Base-by-base conservation (phyloP, 2,888 invertebrate genomes). In the Ormyrus thymus region DNA sequence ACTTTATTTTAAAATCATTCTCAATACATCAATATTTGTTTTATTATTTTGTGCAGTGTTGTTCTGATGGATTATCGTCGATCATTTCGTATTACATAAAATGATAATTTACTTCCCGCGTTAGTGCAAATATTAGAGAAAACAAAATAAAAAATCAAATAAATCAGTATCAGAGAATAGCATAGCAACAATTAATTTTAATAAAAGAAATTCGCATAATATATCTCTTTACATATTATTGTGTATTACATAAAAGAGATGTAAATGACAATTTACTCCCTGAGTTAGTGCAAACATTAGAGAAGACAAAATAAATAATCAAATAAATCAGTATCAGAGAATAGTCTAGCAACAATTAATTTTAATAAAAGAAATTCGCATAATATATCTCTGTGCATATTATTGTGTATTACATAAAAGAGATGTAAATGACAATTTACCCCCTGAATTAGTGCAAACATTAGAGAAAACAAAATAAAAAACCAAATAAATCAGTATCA, bases 351-450 rank as follows among this genome's bases (percentile, higher is more conserved):
- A 58, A 74, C 43, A 65, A 62, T 46, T 11, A 55, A 64, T 68
- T 45, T 50, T 48, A 58, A 53, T 51, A 53, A 51, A 62, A 65
- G 29, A 13, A 29, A 59, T 68, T 9, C 48, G 13, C 11, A 11
- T 69, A 69, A 58, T 51, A 65, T 51, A 29, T 76, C 51, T 66
- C 43, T 43, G 43, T 70, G 62, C 45, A 45, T 43, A 59, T 71
- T 58, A 69, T 68, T 70, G 45, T 48, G 7, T 50, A 77, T 78
- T 73, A 65, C 29, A 72, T 10, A 11, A 65, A 76, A 69, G 56
- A 53, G 45, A 29, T 55, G 43, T 45, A 13, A 65, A 51, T 29
- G 1, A 29, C 29, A 29, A 29, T 10, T 11, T 50, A 45, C 4
- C 9, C 7, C 7, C n/a, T 46, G 15, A 56, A 62, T 48, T n/a